phyloP scores from a whole-genome alignment of 2,113 vertebrate species.

The Tor tambroides region DNA sequence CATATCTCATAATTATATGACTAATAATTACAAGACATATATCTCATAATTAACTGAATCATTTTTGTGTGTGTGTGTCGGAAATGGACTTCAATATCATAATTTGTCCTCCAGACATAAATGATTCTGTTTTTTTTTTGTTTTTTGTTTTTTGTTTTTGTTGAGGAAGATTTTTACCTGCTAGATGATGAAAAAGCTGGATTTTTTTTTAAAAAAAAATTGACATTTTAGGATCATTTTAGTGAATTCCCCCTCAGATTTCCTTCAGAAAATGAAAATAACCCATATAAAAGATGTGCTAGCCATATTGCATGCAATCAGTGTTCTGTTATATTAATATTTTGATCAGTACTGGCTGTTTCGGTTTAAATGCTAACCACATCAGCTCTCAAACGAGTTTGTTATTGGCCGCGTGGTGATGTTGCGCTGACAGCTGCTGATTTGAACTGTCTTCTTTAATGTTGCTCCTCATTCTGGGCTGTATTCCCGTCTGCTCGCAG shows the following conservation, averaged over 20 bases:
- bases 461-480: not conserved
- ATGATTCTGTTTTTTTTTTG: no score
- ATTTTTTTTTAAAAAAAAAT: not conserved
- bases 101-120: not conserved
- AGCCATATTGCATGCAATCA: not conserved
- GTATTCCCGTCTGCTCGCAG: not conserved
- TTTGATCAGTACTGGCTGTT: not conserved
- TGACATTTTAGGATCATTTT: not conserved
- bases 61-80: no score
- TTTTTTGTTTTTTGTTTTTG: no score
- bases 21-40: no score
- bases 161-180: not conserved
- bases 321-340: not conserved
- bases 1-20: no score
- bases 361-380: not conserved
- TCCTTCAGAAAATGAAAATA: not conserved
- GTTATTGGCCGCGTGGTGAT: not conserved
- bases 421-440: slow-evolving; percentile 13
- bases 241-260: not conserved
- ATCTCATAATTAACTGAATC: no score
- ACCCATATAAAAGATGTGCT: not conserved
- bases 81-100: no score
- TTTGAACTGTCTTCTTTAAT: slow-evolving; percentile 32
- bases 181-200: not conserved
- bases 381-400: slow-evolving; percentile 3